A percentile compares a stretch with the other conserved stretches of the same genome.
phyloP scores from a whole-genome alignment of 37 sponge, comb jelly and placozoan species.

The Diacarnus erythraeanus region DNA sequence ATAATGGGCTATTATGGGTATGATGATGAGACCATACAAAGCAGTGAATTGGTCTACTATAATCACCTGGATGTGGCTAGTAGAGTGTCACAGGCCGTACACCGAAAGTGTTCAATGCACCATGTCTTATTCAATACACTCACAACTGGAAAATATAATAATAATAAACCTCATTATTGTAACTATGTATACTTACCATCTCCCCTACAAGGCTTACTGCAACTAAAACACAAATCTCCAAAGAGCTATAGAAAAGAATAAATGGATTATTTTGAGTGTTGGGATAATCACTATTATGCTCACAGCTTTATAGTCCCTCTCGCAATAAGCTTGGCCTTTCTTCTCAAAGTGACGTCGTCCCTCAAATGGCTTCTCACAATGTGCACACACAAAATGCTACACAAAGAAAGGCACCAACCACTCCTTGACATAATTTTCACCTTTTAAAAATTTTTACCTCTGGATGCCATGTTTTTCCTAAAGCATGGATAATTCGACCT shows the following conservation, averaged over 20 bases:
- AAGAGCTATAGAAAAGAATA: conserved; percentile 68
- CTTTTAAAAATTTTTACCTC: conserved; percentile 78
- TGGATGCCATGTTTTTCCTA: conserved; percentile 91
- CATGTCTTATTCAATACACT: conserved; percentile 87
- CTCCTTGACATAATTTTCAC: too few species aligned
- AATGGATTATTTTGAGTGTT: background rate
- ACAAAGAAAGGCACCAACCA: too few species aligned
- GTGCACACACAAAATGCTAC: conserved; percentile 97
- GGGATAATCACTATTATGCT: background rate
- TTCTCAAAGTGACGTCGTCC: conserved; percentile 94
- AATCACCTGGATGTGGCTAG: conserved; percentile 73
- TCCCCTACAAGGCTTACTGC: conserved; percentile 79
- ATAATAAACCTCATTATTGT: background rate
- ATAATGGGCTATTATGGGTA: too few species aligned
- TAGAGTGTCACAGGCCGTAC: conserved; percentile 81
- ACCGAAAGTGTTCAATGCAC: conserved; percentile 95
- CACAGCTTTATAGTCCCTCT: conserved; percentile 91
- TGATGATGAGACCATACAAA: too few species aligned
- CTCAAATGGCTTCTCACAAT: conserved; percentile 97
- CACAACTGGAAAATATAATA: conserved; percentile 54
- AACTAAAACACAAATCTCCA: conserved; percentile 95
- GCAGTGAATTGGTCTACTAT: too few species aligned
- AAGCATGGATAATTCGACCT: conserved; percentile 89
- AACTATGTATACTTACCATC: conserved; percentile 69
- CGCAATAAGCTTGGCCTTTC: conserved; percentile 96